Evolutionary conservation across 2,888 invertebrate species (phyloP), one percentile per base, ranked within the genome.

Genomic region (Drosophila putrida): DNA sequence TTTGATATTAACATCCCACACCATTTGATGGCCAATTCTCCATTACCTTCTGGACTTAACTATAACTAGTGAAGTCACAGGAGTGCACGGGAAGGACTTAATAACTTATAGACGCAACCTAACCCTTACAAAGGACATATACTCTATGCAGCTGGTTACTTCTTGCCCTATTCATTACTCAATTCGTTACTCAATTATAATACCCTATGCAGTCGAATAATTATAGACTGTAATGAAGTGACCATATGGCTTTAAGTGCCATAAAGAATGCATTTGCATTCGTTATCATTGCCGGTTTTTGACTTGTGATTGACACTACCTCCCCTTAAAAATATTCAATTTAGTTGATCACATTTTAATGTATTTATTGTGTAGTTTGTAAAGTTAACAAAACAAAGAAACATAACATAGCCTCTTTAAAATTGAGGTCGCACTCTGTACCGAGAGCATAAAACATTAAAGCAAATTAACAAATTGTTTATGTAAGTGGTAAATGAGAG

Each of bases 281-380:
- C 20, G 13, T 55, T 71, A 66, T 60, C 67, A 13, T 36, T 33
- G 28, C 11, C n/a, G 15, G 6, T 6, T 27, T 46, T 28, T 10
- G 53, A 33, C 66, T 38, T 15, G 25, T 9, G 31, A 13, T 28
- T 36, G 15, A 20, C 35, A 49, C 38, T 47, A 31, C 25, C 15
- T 33, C 39, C 31, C 10, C 28, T 25, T 4, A 20, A 9, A 4
- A 35, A 36, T 13, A 10, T 25, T 44, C 38, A 66, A 43, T 27
- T 38, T 10, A 46, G 13, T 58, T 44, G 39, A 41, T 31, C 8
- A 33, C 43, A 20, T 50, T 49, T 10, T 9, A 35, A 50, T 49
- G 28, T 10, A 35, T 69, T 68, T 50, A 44, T 38, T 46, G 44
- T 25, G 50, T 39, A 60, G 6, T 44, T 43, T 53, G 10, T 39